Evolutionary conservation across 1,140 invertebrate genomes (phyloP), one percentile per base, ranked within the genome.

Genomic region (Rhagoletis zephyria): DNA sequence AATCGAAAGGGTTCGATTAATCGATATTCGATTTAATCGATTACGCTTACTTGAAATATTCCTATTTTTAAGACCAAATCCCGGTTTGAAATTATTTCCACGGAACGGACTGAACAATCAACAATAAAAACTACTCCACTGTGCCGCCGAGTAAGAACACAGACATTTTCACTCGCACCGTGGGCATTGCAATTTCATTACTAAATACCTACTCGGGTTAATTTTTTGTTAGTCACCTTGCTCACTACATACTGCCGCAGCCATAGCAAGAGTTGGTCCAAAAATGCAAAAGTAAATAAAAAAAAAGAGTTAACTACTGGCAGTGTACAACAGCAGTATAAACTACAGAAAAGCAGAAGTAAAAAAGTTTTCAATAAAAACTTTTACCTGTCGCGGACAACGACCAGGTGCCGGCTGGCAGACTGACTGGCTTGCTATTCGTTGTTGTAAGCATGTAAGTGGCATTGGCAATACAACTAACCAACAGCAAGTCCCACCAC

Each of bases 381-480:
- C 48, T 56, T 81, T 81, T 81, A 81, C 74, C 74, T 81, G 74
- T 14, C 48, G 74, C 74, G 74, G 74, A 81, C 74, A 81, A 81
- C 48, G 74, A 81, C 74, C 74, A 81, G 74, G 48, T 81, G 74
- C 16, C n/a, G n/a, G 74, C 48, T 81, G 74, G 2, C 16, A 81
- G 74, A 81, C 48, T 10, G 6, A 81, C 74, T 81, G 48, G 45
- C 48, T 19, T 81, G 74, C 74, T 10, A 14, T 48, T 45, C 6
- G 7, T 42, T 70, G 12, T 42, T 48, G 30, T 30, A 30, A 30
- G 42, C 67, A 10, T 30, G 7, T 9, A 40, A 14, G 14, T 4
- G 45, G 45, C 45, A 77, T 40, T 77, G 70, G 42, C 70, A 77
- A 81, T 81, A 56, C 56, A 81, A 40, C 61, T 67, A 81, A 81